Evolutionary conservation across 2,888 invertebrate species (phyloP), one percentile per base, ranked within the genome.

Genomic region (Mesochorus sp.): DNA sequence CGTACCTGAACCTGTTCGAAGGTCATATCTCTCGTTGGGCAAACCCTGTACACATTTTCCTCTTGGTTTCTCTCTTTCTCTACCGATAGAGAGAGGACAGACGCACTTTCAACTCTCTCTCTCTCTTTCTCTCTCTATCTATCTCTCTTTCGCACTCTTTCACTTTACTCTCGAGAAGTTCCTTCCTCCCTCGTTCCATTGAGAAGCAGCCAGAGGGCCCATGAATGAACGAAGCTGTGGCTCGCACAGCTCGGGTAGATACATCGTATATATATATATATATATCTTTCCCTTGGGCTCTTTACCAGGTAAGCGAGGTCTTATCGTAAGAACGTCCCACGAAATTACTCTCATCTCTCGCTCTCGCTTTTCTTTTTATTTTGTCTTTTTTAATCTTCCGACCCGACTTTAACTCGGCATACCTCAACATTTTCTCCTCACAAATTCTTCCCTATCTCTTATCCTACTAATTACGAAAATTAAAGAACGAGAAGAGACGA

Each of bases 221-320:
- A 79, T 80, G 76, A 81, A 79, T 83, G 80, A 82, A 83, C 75
- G 51, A 78, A 76, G 62, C 26, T 42, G 21, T 39, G 62, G 44
- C 61, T 37, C 62, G 39, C 37, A 28, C 47, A 47, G 55, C 59
- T 57, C 17, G 44, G 14, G 34, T 49, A 64, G 39, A 39, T 39
- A 59, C 49, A 14, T 51, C n/a, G 19, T 19, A 55, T 55, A 34
- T 55, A 28, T 34, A 55, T 47, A 57, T 21, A 19, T 55, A n/a
- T 19, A 55, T 31, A 68, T 73, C n/a, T 26, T 28, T 47, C 17
- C 55, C 51, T 51, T 62, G n/a, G 24, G 12, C 59, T 47, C 53
- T 47, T 49, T 49, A n/a, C 24, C 53, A 67, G 70, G 70, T 76
- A 76, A 53, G 55, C 14, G 61, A n/a, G n/a, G n/a, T n/a, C n/a